Evolutionary conservation across 2,113 vertebrate genomes (phyloP).

Genomic region (Okapia johnstoni): DNA sequence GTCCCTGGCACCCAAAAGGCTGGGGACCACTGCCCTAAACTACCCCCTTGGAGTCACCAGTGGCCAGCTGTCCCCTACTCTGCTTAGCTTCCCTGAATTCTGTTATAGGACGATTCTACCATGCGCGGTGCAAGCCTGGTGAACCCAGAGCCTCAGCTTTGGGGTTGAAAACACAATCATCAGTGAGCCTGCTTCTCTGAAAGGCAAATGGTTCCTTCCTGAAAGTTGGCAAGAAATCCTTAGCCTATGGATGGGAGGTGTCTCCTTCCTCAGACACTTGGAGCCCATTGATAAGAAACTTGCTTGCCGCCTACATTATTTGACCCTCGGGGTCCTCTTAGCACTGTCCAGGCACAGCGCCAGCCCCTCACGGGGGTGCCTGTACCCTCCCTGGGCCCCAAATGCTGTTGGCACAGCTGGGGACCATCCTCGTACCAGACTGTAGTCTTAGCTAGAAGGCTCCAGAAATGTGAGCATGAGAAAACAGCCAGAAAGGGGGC

Average conservation of each 20-base stretch:
- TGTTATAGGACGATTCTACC: background rate
- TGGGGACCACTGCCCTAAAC: background rate
- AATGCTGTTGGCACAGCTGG: background rate
- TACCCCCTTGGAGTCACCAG: background rate
- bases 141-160: background rate
- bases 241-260: rapidly evolving
- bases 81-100: background rate
- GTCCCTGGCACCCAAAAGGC: background rate
- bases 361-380: background rate
- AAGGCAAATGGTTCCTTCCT: background rate
- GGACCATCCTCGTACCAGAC: background rate
- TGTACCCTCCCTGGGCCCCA: background rate
- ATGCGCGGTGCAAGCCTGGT: rapidly evolving
- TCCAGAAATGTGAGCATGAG: background rate
- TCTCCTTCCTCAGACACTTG: background rate
- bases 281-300: rapidly evolving
- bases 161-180: background rate
- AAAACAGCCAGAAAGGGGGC: background rate
- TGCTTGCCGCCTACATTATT: rapidly evolving
- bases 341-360: background rate
- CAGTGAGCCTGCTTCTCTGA: background rate
- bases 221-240: background rate
- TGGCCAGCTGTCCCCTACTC: rapidly evolving
- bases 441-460: background rate
- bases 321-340: background rate